phyloP scores from a whole-genome alignment of 2,113 vertebrate species.

The Muscicapa adusta region DNA sequence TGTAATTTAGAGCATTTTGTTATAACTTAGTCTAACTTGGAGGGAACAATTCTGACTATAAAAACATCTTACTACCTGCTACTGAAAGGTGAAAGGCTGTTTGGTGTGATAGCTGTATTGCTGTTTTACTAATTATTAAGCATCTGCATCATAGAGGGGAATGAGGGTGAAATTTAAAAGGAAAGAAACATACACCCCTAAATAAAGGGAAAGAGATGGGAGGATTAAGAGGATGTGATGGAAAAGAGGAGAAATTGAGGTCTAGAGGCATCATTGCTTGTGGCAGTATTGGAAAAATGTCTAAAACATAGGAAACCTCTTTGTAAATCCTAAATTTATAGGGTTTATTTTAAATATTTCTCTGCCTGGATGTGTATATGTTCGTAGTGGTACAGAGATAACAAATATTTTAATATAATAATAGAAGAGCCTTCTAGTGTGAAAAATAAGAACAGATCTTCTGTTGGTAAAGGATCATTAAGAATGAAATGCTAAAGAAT shows the following conservation, averaged over 20 bases:
- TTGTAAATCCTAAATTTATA: background rate
- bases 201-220: background rate
- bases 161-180: background rate
- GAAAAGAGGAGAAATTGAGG: background rate
- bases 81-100: background rate
- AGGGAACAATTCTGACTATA: background rate
- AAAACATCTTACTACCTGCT: background rate
- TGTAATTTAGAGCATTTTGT: background rate
- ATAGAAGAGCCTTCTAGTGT: background rate
- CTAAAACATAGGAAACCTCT: background rate
- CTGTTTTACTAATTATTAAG: background rate
- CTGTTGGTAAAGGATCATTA: background rate
- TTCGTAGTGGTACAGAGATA: background rate
- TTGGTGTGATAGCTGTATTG: background rate
- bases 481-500: background rate
- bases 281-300: background rate
- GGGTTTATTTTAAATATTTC: background rate
- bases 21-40: background rate
- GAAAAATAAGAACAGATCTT: background rate
- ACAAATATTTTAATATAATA: background rate
- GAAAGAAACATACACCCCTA: background rate
- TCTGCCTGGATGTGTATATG: background rate
- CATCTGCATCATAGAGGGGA: background rate
- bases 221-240: background rate
- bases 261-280: background rate